Percentiles rank a stretch among this genome's conserved stretches.
These are phyloP conservation scores for Pachydiplax longipennis DNA, from an alignment of 2,888 invertebrate species.

Conservation along the genomic window DNA sequence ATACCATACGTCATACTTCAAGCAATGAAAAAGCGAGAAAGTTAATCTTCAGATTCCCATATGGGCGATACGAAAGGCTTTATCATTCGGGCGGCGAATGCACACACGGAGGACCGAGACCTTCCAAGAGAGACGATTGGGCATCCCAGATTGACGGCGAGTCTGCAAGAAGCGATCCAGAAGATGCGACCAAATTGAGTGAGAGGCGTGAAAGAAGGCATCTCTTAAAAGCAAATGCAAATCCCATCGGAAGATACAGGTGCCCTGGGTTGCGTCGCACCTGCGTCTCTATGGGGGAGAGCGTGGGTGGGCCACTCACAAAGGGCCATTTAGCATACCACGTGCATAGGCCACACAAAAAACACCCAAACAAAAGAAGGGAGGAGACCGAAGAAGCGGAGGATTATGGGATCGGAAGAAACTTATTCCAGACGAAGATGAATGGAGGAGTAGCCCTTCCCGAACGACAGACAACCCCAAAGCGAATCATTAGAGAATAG, in stretches of 20 bases:
- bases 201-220: background rate
- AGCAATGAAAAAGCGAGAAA: too few species aligned
- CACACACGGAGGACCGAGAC: too few species aligned
- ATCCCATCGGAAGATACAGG: background rate
- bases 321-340: background rate
- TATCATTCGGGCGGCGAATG: too few species aligned
- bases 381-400: background rate
- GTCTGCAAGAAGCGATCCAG: background rate
- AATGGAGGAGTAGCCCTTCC: background rate
- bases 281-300: background rate
- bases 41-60: too few species aligned
- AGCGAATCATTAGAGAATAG: background rate
- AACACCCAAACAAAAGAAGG: background rate
- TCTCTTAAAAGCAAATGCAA: background rate
- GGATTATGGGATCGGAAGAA: background rate
- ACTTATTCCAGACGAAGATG: background rate
- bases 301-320: background rate
- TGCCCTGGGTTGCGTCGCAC: background rate
- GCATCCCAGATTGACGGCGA: background rate
- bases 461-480: background rate
- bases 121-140: too few species aligned
- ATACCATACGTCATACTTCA: too few species aligned
- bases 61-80: too few species aligned
- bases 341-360: background rate
- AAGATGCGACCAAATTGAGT: background rate